phyloP scores from a whole-genome alignment of 2,797 vertebrate species.

The Coendou prehensilis region DNA sequence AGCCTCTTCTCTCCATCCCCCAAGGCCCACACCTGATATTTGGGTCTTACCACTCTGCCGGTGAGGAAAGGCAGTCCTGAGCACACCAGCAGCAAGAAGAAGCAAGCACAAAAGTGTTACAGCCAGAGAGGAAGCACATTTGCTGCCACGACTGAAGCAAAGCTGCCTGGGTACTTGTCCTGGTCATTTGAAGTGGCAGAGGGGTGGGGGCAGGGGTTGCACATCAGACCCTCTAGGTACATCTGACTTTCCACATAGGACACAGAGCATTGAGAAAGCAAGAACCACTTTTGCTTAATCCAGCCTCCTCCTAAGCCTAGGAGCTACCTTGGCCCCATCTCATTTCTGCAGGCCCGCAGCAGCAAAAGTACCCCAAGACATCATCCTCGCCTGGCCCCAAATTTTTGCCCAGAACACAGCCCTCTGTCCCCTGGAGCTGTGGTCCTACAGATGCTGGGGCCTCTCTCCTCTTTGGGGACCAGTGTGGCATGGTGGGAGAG shows the following conservation, averaged over 20 bases:
- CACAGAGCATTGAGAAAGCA: conserved; percentile 8
- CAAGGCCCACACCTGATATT: not conserved
- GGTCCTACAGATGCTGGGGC: not conserved
- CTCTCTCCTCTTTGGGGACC: not conserved
- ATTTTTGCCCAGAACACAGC: not conserved
- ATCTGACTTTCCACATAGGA: not conserved
- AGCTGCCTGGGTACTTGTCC: not conserved
- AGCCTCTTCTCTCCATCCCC: not conserved
- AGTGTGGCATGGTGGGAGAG: not conserved
- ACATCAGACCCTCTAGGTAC: not conserved
- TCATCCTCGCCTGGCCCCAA: not conserved
- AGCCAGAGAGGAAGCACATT: conserved; percentile 47
- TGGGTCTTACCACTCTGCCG: conserved; percentile 76
- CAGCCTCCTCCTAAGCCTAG: not conserved
- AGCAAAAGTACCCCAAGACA: conserved; percentile 7
- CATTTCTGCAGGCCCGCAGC: not conserved
- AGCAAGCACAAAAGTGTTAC: conserved; percentile 77
- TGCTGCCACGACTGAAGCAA: not conserved
- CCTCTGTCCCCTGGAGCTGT: not conserved
- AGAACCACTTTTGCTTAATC: not conserved
- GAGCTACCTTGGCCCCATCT: not conserved
- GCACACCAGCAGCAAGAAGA: conserved; percentile 58
- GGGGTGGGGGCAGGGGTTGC: not conserved
- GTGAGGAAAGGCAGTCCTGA: conserved; percentile 74
- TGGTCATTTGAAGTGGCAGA: conserved; percentile 17